A percentile compares a stretch with the other conserved stretches of the same genome.
These are phyloP conservation scores for Larimichthys polyactis DNA, from an alignment of 2,113 vertebrate species.

Conservation along the genomic window DNA sequence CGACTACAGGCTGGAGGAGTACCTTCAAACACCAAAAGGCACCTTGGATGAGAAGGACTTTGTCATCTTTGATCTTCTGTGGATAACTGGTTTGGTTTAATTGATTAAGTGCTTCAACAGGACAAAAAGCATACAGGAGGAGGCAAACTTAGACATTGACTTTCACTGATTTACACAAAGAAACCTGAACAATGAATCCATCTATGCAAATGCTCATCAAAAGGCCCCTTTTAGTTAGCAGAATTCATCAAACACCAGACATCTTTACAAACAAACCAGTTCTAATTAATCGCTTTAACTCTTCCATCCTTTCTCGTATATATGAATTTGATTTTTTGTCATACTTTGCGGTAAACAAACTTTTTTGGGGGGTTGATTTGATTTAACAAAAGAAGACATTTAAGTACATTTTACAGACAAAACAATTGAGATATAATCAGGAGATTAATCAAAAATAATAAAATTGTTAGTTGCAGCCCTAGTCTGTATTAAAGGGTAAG, in stretches of 20 bases:
- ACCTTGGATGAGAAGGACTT: slow-evolving; percentile 21
- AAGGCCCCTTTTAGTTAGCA: neutral
- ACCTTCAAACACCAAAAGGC: slow-evolving; percentile 34
- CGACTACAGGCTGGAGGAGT: slow-evolving; percentile 6
- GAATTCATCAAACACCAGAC: neutral
- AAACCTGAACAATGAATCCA: slow-evolving; percentile 1
- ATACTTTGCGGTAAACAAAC: neutral
- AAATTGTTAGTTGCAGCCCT: neutral
- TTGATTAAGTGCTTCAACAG: neutral
- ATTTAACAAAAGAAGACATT: neutral
- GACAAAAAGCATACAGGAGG: neutral
- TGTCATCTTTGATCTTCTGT: slow-evolving; percentile 16
- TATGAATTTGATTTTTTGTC: neutral
- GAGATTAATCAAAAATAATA: neutral
- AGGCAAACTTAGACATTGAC: neutral
- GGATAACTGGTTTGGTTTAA: slow-evolving; percentile 7
- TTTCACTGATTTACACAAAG: neutral
- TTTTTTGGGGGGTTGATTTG: neutral
- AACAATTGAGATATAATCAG: neutral
- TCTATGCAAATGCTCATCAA: neutral
- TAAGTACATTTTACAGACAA: neutral
- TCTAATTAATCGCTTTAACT: neutral
- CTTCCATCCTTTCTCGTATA: neutral
- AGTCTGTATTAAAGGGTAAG: neutral
- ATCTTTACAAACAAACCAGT: neutral